Base-by-base conservation (phyloP, 2,113 vertebrate genomes). In the Alectura lathami region DNA sequence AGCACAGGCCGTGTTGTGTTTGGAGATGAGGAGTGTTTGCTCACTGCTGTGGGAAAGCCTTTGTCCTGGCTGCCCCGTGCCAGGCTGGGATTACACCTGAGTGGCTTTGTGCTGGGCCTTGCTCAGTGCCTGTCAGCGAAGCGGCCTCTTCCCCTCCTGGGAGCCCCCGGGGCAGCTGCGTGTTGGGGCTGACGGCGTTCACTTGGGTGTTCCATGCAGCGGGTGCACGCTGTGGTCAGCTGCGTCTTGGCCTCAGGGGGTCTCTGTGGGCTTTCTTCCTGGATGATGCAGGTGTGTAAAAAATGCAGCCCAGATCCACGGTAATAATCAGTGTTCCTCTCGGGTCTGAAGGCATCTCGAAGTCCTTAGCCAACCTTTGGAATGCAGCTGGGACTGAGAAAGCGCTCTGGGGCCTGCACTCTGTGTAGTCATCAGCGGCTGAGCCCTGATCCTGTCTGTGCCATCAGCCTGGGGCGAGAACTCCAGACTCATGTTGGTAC, bases 21-120 rank as follows among this genome's bases (percentile, higher is more conserved):
- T 94, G 82, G 68, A 59, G 47, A 69, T 16, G 38, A 42, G 73
- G 56, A 69, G n/a, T 32, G 69, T 69, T 91, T 89, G 74, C 30
- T 77, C 3, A 1, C 77, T 86, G 68, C 85, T 93, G 68, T 77
- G 82, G 95, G 85, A 83, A 93, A 76, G 78, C 51, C 85, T 89
- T 72, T 79, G 91, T 70, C 80, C 63, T 47, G 66, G 51, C 50
- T 83, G 84, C 60, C 83, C 57, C 21, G 14, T 51, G 79, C 88
- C 53, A 60, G 51, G 5, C 48, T 53, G 63, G 21, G 62, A 9
- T 80, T 38, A 50, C 21, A 63, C 78, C 59, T 84, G 63, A 73
- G 53, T 54, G 26, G 40, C 78, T 89, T 32, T 54, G 32, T n/a
- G n/a, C n/a, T n/a, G n/a, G n/a, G n/a, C n/a, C 76, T 75, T 56